A percentile compares a stretch with the other conserved stretches of the same genome.
These are phyloP conservation scores for Tokudaia tokunoshimensis DNA, from an alignment of 2,797 vertebrate genomes.

Conservation along the genomic window DNA sequence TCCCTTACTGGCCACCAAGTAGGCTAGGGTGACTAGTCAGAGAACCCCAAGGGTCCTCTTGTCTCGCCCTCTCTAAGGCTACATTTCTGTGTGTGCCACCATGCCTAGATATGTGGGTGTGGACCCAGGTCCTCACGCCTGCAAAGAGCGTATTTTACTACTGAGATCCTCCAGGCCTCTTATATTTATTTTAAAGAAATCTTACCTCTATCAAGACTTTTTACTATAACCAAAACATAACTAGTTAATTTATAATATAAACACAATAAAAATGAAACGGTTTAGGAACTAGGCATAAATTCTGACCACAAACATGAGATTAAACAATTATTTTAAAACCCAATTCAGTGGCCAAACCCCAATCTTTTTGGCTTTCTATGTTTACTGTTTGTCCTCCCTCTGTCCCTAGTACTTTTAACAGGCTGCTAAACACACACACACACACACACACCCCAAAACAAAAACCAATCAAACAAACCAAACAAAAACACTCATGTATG, in stretches of 20 bases:
- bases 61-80: neutral
- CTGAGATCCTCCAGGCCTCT: neutral
- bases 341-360: neutral
- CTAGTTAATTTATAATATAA: neutral
- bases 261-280: constrained; percentile 9
- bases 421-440: neutral
- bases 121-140: neutral
- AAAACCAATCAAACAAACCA: neutral
- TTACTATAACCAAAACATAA: constrained; percentile 39
- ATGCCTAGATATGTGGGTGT: neutral
- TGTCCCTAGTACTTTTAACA: neutral
- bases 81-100: neutral
- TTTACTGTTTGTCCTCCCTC: neutral
- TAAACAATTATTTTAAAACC: neutral
- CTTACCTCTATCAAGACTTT: neutral
- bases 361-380: neutral
- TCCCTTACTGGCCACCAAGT: neutral
- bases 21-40: neutral
- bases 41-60: neutral
- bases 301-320: neutral
- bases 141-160: neutral
- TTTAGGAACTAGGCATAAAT: neutral
- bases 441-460: neutral
- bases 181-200: constrained; percentile 50
- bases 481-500: neutral